These are phyloP conservation scores for Cyprinus carpio DNA, from an alignment of 2,113 vertebrate genomes.

Conservation along the genomic window DNA sequence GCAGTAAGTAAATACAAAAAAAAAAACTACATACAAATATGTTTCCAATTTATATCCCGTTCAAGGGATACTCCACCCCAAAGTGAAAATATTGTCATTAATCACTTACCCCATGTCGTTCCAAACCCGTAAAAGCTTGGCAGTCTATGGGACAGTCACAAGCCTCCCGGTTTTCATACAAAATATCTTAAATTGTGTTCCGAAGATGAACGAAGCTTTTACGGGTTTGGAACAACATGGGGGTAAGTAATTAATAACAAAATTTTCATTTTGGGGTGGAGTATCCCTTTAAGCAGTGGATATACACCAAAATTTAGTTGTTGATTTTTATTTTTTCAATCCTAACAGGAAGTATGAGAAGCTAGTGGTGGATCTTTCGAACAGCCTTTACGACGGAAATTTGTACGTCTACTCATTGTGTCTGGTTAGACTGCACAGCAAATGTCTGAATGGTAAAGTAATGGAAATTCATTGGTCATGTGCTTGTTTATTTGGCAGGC, in stretches of 20 bases:
- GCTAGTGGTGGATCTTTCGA: constrained; percentile 84
- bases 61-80: too few species aligned
- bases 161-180: too few species aligned
- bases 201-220: too few species aligned
- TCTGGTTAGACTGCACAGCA: constrained; percentile 25
- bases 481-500: constrained; percentile 71
- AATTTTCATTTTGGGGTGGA: too few species aligned
- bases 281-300: neutral
- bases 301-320: neutral
- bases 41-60: neutral
- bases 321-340: constrained; percentile 10
- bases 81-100: too few species aligned
- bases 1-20: constrained; percentile 73
- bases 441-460: neutral
- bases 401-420: constrained; percentile 77
- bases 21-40: neutral
- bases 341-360: constrained; percentile 87
- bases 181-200: too few species aligned
- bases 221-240: too few species aligned
- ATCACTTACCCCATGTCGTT: too few species aligned
- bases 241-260: too few species aligned
- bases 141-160: too few species aligned
- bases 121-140: too few species aligned
- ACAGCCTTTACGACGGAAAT: constrained; percentile 87
- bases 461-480: neutral